Base-by-base conservation (phyloP, 2,888 invertebrate species). In the Amblyjoppa fuscipennis region DNA sequence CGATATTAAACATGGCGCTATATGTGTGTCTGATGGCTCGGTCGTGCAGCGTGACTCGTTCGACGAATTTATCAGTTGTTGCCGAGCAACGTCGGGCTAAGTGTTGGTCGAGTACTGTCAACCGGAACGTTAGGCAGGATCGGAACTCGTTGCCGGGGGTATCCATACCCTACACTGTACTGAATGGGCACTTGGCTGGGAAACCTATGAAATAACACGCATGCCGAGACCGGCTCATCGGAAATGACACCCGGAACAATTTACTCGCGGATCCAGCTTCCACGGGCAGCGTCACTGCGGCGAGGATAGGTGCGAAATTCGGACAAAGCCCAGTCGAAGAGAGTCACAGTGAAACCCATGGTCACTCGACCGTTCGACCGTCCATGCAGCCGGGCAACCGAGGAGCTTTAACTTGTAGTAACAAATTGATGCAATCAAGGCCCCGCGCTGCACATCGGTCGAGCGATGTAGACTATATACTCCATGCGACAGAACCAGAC, bases 361-460 rank as follows among this genome's bases (percentile, higher is more conserved):
- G 71, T 76, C 66, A 68, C 76, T 74, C 64, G 77, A 74, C 45
- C 74, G 70, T 70, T 74, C 66, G 81, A 81, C 61, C 78, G 70
- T 84, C 66, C 79, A 25, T 80, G 71, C 83, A 76, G 83, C 85
- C 85, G 83, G 71, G 41, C 76, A 80, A 81, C 77, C 78, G 45
- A 34, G 77, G 78, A 77, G 88, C 83, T 88, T 86, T 83, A 87
- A 88, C 85, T 88, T 87, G 86, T 87, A 86, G 88, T 86, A 89
- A 89, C 88, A 89, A 90, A 90, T 89, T 90, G 88, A 88, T 87
- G 89, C 78, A 89, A 88, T 90, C 88, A 89, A 88, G 86, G 84
- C 81, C 86, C 68, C 76, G 83, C 75, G 77, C 79, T 69, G 80
- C 82, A 64, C 79, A 81, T 83, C 80, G 87, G 80, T 80, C 66